Conservation (phyloP, 2,113 vertebrate species). For the Thalassoma bifasciatum region DNA sequence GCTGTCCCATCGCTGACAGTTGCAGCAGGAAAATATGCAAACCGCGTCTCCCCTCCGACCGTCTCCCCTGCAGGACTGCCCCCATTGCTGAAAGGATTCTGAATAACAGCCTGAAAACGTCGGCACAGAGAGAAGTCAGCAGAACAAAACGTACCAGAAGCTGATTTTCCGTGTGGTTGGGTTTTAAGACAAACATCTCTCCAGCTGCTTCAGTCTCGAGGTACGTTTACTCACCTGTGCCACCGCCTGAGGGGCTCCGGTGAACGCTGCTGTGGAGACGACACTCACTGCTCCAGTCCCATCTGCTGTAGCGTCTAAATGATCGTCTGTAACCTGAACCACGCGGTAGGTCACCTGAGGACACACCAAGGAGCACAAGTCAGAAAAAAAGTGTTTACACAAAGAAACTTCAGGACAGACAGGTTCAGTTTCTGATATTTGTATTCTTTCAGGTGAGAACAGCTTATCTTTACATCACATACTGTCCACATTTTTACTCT, state of each 20-base stretch:
- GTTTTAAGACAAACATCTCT: not conserved
- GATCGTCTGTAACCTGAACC: conserved; percentile 92
- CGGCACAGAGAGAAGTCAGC: not conserved
- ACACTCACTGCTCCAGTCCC: conserved; percentile 89
- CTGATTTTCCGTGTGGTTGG: not conserved
- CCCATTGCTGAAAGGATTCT: conserved; percentile 94
- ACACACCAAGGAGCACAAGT: not conserved
- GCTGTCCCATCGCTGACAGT: conserved; percentile 88
- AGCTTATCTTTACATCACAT: not conserved
- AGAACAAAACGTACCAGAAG: not conserved
- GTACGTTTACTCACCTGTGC: conserved; percentile 82
- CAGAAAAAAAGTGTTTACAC: no score
- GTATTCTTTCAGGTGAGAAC: not conserved
- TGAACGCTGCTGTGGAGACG: conserved; percentile 89
- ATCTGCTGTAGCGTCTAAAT: conserved; percentile 87
- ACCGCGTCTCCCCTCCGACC: conserved; percentile 90
- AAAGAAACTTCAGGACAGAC: no score
- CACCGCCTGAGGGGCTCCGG: conserved; percentile 89
- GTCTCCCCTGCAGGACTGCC: conserved; percentile 89
- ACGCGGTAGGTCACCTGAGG: conserved; percentile 93
- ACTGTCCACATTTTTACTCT: not conserved
- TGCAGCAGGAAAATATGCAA: conserved; percentile 91
- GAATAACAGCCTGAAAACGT: conserved; percentile 89
- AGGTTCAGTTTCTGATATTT: not conserved
- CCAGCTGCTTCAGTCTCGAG: not conserved